Evolutionary conservation across 2,113 vertebrate species (phyloP), one percentile per base, ranked within the genome.

Genomic region (Bubalus kerabau): DNA sequence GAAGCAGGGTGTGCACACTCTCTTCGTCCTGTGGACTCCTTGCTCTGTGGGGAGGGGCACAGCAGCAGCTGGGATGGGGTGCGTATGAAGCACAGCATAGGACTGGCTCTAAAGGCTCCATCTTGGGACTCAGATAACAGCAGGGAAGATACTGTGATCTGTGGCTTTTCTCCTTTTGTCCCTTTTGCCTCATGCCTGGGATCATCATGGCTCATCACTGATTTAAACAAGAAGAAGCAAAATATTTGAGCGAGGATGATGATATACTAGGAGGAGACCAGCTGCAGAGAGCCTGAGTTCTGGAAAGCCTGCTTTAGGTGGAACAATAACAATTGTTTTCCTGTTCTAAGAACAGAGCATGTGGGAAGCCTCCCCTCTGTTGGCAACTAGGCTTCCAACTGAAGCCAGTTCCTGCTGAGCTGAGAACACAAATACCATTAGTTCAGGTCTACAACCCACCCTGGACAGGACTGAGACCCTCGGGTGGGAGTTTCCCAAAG

Each of bases 261-360:
- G 64, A n/a, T 46, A 8, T 40, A 46, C 30, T 1, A 78, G 52
- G 32, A 43, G 46, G 56, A 50, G 81, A 56, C 94, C 54, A 67
- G 87, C 89, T 76, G 80, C 28, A 26, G 52, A 59, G 19, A 67
- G 92, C 56, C 80, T 16, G 11, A 6, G 7, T 52, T 90, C 95
- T 62, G 64, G 84, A 93, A 86, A 96, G 85, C 76, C 26, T 59
- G 59, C 97, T 87, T 94, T 59, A 78, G 97, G 87, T 76, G 43
- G 62, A 92, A 50, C 83, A 84, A 54, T 81, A 74, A 48, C 50
- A 54, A 83, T 78, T 91, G 56, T 94, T 94, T 74, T 76, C 48
- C 74, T 71, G 1, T 64, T 90, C 62, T 23, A 81, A 67, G 93
- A 91, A 85, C 67, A 71, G 48, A 91, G 83, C 32, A 40, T 21